Conservation (phyloP, 2,888 invertebrate species). For the Penaeus monodon region DNA sequence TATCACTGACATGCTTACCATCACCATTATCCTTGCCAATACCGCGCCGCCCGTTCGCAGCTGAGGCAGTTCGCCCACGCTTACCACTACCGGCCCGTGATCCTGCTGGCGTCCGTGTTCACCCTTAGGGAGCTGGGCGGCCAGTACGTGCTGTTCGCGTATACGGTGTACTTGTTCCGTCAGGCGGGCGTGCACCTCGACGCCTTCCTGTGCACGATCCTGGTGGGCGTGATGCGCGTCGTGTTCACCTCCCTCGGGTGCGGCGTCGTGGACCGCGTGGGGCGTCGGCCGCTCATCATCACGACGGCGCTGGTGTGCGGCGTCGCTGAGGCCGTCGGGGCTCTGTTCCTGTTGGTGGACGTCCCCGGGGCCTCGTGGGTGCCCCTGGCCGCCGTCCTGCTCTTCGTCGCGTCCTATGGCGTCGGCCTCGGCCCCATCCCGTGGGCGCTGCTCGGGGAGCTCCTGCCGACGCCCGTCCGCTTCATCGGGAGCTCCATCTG, state of each 20-base stretch:
- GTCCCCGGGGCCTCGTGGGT: constrained; percentile 67
- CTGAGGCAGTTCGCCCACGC: constrained; percentile 15
- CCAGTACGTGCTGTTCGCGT: constrained; percentile 70
- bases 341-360: constrained; percentile 34
- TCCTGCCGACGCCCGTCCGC: constrained; percentile 62
- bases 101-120: constrained; percentile 68
- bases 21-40: background rate
- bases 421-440: constrained; percentile 63
- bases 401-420: constrained; percentile 57
- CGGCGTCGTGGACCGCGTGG: constrained; percentile 69
- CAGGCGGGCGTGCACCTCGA: constrained; percentile 67
- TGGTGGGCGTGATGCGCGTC: constrained; percentile 68
- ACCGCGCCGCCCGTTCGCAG: constrained; percentile 68
- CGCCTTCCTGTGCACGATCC: constrained; percentile 68
- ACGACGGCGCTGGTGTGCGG: constrained; percentile 41
- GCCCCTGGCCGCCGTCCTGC: constrained; percentile 67
- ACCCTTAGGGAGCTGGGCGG: constrained; percentile 70
- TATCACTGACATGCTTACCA: no score
- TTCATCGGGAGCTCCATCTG: constrained; percentile 50
- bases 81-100: constrained; percentile 67
- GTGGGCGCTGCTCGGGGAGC: constrained; percentile 59
- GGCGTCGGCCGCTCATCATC: constrained; percentile 69
- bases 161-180: constrained; percentile 69
- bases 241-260: constrained; percentile 66
- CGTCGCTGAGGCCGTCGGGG: constrained; percentile 33